phyloP scores from a whole-genome alignment of 2,797 vertebrate species.

The Melanotaenia pygmaea region DNA sequence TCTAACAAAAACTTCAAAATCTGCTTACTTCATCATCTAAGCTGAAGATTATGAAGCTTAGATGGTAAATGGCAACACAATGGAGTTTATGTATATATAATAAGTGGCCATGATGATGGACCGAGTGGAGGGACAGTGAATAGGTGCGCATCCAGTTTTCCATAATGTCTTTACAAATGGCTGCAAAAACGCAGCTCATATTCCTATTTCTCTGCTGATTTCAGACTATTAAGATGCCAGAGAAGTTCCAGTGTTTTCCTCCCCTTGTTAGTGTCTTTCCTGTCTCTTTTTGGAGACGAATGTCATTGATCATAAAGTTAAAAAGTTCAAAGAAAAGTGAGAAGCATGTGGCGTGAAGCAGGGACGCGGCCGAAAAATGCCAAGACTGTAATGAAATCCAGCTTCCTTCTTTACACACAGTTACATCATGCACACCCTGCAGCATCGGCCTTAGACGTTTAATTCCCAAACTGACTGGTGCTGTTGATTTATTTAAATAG shows the following conservation, averaged over 20 bases:
- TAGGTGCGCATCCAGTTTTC: constrained; percentile 37
- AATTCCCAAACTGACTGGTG: not conserved
- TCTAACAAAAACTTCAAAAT: constrained; percentile 16
- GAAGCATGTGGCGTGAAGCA: constrained; percentile 16
- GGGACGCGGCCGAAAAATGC: constrained; percentile 18
- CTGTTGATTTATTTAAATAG: not conserved
- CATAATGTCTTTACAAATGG: constrained; percentile 36
- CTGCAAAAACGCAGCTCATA: constrained; percentile 5
- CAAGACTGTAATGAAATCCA: constrained; percentile 63
- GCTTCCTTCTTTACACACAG: constrained; percentile 42
- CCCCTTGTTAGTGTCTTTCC: constrained; percentile 15
- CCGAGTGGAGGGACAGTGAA: constrained; percentile 16
- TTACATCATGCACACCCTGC: constrained; percentile 48
- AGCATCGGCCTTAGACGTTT: constrained; percentile 9
- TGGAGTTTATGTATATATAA: constrained; percentile 37
- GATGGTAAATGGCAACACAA: constrained; percentile 42
- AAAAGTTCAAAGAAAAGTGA: constrained; percentile 54
- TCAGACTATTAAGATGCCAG: constrained; percentile 23
- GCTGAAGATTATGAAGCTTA: constrained; percentile 21
- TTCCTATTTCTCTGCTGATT: constrained; percentile 1
- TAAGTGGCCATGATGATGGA: constrained; percentile 26
- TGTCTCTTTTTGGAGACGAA: not conserved
- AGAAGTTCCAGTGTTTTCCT: constrained; percentile 21
- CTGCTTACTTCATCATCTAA: constrained; percentile 13
- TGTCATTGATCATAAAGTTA: constrained; percentile 44